Percentiles rank a stretch among this genome's conserved stretches.
Conservation (phyloP, 2,888 invertebrate species). For the Pasiphila rectangulata region DNA sequence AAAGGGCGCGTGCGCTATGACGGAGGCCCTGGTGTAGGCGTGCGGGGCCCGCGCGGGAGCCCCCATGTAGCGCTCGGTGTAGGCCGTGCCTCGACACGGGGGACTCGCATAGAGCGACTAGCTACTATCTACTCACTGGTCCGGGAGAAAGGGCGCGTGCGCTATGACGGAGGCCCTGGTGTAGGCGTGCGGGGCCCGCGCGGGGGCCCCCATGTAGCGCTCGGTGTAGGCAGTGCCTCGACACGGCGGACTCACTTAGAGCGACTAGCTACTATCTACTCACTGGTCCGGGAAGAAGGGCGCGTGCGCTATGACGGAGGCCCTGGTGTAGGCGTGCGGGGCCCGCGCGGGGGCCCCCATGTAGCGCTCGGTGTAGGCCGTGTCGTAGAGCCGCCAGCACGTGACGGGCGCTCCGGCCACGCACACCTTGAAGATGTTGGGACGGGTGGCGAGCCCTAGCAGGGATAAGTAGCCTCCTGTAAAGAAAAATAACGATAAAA, state of each 20-base stretch:
- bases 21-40: background rate
- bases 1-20: too few relatives aligned
- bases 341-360: constrained; percentile 82
- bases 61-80: too few relatives aligned
- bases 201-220: too few relatives aligned
- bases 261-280: constrained; percentile 16
- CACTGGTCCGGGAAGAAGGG: constrained; percentile 91
- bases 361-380: constrained; percentile 98
- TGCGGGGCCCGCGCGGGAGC: background rate
- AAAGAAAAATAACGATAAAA: background rate
- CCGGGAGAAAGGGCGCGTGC: too few relatives aligned
- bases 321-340: constrained; percentile 91
- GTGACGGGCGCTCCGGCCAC: constrained; percentile 99
- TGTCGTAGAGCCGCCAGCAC: constrained; percentile 98
- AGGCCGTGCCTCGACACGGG: background rate
- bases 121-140: too few relatives aligned
- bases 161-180: too few relatives aligned
- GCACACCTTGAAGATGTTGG: constrained; percentile 96
- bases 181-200: too few relatives aligned
- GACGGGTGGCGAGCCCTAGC: constrained; percentile 95
- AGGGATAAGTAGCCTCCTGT: constrained; percentile 95
- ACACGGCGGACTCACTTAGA: too few relatives aligned
- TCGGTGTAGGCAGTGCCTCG: too few relatives aligned
- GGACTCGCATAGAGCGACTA: too few relatives aligned
- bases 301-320: constrained; percentile 89